These are phyloP conservation scores for Eledona agricola DNA, from an alignment of 2,888 invertebrate species.

Conservation along the genomic window DNA sequence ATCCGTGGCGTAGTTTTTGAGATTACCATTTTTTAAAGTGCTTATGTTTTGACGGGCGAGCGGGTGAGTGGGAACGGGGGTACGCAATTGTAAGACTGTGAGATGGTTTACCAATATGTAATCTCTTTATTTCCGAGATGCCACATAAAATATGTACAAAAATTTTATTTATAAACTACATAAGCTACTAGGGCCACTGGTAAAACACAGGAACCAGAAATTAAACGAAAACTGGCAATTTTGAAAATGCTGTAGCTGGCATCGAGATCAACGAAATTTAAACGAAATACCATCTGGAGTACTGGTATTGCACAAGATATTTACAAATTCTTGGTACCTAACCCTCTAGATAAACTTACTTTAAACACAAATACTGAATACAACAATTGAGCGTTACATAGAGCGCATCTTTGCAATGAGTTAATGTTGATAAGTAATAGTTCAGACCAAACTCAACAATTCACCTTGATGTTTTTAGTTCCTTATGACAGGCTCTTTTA, in stretches of 20 bases:
- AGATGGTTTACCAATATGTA: constrained; percentile 5
- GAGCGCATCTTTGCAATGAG: too few relatives aligned
- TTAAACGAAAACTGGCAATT: constrained; percentile 10
- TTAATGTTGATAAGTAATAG: too few relatives aligned
- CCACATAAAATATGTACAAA: constrained; percentile 23
- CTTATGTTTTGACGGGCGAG: too few relatives aligned
- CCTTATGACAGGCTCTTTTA: constrained; percentile 64
- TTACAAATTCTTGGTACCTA: constrained; percentile 14
- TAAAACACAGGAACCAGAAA: too few relatives aligned
- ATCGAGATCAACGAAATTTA: constrained; percentile 15
- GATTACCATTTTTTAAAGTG: too few relatives aligned
- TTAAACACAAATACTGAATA: constrained; percentile 25
- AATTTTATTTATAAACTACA: constrained; percentile 10
- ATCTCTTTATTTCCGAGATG: constrained; percentile 15
- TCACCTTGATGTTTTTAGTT: too few relatives aligned
- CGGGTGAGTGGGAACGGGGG: too few relatives aligned
- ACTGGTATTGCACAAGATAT: constrained; percentile 11
- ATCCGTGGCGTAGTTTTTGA: too few relatives aligned
- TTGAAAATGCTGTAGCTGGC: constrained; percentile 11
- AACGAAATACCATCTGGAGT: background rate
- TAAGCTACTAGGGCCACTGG: constrained; percentile 3
- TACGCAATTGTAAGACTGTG: too few relatives aligned
- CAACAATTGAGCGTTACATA: constrained; percentile 27
- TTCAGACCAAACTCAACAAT: too few relatives aligned
- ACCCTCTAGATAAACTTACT: constrained; percentile 7